Base-by-base conservation (phyloP, 1,140 invertebrate genomes). In the Eumeta japonica region DNA sequence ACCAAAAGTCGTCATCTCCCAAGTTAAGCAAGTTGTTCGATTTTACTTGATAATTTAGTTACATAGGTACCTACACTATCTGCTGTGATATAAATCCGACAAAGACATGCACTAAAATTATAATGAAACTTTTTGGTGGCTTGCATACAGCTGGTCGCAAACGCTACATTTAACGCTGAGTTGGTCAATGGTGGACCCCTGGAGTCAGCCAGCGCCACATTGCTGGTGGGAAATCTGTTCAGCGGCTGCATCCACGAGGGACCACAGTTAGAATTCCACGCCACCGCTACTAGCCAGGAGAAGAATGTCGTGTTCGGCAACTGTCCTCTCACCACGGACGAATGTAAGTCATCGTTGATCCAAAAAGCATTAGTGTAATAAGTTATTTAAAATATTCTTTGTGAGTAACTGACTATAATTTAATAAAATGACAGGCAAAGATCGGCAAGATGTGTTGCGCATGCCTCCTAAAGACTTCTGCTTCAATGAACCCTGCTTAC, bases 191-290 rank as follows among this genome's bases (percentile, higher is more conserved):
- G 84, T 43, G 80, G 85, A 28, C 84, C 84, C 42, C 70, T 86
- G 39, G 81, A 83, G 74, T 79, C 73, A 52, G 62, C 80, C 60
- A 68, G 79, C 52, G 76, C 83, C 35, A 74, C 83, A 29, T 65
- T 91, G 45, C 82, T 86, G 42, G 82, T 92, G 39, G 90, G 89
- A 16, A 85, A 86, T 58, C 80, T 83, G 40, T 92, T 90, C 74
- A 82, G 79, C 49, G 90, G 90, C 37, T 93, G 90, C 59, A 81
- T 93, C 16, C 78, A 88, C 38, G 86, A 92, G 78, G 90, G 90
- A 10, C 89, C 89, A 3, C 84, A 86, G 35, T 78, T 92, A 12
- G 80, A 88, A 42, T 89, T 93, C 58, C 85, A 88, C 54, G 70
- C 81, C 10, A 70, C 81, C 10, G 78, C 78, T 28, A 62, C 80